Evolutionary conservation across 2,888 invertebrate genomes (phyloP).

Genomic region (Meloe dianella): DNA sequence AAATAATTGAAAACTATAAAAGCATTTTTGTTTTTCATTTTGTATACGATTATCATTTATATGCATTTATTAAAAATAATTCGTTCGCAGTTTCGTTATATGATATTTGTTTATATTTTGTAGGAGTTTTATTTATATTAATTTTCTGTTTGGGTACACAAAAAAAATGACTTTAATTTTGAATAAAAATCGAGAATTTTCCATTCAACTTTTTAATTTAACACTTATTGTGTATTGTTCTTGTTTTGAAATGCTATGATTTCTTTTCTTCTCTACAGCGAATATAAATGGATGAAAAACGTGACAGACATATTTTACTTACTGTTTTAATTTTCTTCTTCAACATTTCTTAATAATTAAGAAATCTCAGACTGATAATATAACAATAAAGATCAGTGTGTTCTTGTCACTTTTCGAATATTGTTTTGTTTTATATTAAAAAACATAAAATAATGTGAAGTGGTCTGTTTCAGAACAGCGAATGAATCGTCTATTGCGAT

Average conservation of each 20-base stretch:
- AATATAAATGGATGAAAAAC: background rate
- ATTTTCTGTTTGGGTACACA: too few species aligned
- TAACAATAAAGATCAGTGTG: conserved; percentile 24
- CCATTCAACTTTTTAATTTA: background rate
- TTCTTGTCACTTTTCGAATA: conserved; percentile 24
- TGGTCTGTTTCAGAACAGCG: conserved; percentile 23
- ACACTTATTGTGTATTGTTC: background rate
- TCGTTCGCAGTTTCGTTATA: background rate
- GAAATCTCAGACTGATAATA: background rate
- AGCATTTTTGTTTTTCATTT: too few species aligned
- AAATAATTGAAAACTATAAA: too few species aligned
- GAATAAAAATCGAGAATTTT: background rate
- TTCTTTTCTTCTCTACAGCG: too few species aligned
- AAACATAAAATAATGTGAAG: too few species aligned
- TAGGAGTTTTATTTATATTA: background rate
- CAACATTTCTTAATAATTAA: background rate
- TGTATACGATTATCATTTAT: too few species aligned
- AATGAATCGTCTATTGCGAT: conserved; percentile 8
- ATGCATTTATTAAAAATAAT: background rate
- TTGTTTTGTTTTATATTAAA: conserved; percentile 18
- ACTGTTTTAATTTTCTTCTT: background rate
- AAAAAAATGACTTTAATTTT: too few species aligned
- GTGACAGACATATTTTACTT: background rate
- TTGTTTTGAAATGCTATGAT: background rate
- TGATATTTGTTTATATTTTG: background rate